Conservation (phyloP, 2,888 invertebrate genomes). For the Pinctada fucata region DNA sequence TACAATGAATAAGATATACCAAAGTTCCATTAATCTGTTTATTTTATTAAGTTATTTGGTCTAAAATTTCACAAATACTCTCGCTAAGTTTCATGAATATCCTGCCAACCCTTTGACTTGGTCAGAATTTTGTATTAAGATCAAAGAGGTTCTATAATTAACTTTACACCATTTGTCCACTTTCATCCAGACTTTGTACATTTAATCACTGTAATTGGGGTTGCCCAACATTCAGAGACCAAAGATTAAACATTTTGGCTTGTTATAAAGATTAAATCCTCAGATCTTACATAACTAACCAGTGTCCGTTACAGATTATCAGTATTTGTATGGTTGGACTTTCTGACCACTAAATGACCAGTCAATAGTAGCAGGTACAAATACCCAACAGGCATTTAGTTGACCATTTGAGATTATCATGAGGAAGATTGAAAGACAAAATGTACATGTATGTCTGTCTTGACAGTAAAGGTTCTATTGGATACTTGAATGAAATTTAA, state of each 20-base stretch:
- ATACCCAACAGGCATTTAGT: too few species aligned
- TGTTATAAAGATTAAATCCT: not conserved
- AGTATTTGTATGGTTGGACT: too few species aligned
- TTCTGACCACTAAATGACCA: too few species aligned
- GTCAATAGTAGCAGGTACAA: too few species aligned
- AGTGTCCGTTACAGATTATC: too few species aligned
- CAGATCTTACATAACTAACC: too few species aligned
- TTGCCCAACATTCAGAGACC: not conserved
- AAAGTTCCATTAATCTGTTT: conserved; percentile 1
- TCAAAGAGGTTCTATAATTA: not conserved
- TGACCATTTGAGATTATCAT: too few species aligned
- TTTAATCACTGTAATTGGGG: not conserved
- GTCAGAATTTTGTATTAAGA: not conserved
- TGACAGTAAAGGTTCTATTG: too few species aligned
- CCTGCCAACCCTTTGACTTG: not conserved
- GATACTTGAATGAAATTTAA: too few species aligned
- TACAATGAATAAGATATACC: not conserved
- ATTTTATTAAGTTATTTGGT: not conserved
- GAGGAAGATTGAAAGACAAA: too few species aligned
- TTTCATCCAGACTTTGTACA: not conserved
- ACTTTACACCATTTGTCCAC: not conserved
- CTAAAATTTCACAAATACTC: not conserved
- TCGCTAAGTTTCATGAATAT: not conserved
- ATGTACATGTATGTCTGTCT: too few species aligned
- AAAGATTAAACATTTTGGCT: not conserved